Conservation (phyloP, 2,113 vertebrate genomes). For the Corythornis cristatus region DNA sequence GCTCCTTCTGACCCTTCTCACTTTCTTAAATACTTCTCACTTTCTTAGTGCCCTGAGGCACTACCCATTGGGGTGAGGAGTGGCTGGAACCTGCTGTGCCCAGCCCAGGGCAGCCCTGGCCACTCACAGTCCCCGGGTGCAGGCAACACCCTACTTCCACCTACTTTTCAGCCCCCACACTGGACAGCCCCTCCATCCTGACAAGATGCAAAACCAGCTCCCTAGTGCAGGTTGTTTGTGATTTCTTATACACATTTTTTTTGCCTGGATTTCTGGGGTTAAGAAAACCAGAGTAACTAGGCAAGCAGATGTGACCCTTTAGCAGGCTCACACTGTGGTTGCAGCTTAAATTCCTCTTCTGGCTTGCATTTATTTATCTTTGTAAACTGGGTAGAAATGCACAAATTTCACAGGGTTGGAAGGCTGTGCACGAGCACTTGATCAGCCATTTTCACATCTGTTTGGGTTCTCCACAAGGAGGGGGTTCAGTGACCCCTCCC, state of each 20-base stretch:
- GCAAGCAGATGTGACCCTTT: accelerated
- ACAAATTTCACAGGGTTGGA: accelerated
- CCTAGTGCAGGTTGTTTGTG: accelerated
- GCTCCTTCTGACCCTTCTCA: accelerated
- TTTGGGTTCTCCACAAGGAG: background rate
- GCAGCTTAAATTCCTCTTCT: background rate
- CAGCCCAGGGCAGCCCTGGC: accelerated
- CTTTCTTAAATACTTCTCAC: accelerated
- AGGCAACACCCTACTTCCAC: accelerated
- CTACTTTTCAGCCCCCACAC: accelerated
- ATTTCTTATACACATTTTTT: accelerated
- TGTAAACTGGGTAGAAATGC: background rate
- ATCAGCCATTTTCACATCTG: background rate
- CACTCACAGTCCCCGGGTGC: accelerated
- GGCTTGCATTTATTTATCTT: background rate
- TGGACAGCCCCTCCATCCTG: accelerated
- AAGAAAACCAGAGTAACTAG: background rate
- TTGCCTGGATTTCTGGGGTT: accelerated
- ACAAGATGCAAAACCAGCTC: background rate
- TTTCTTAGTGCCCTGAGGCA: accelerated
- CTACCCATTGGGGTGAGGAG: accelerated
- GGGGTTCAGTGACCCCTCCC: background rate
- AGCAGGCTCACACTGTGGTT: accelerated
- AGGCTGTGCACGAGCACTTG: accelerated
- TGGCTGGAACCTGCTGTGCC: accelerated